Percentiles rank a stretch among this genome's conserved stretches.
These are phyloP conservation scores for Paguma larvata DNA, from an alignment of 2,797 vertebrate species.

Conservation along the genomic window DNA sequence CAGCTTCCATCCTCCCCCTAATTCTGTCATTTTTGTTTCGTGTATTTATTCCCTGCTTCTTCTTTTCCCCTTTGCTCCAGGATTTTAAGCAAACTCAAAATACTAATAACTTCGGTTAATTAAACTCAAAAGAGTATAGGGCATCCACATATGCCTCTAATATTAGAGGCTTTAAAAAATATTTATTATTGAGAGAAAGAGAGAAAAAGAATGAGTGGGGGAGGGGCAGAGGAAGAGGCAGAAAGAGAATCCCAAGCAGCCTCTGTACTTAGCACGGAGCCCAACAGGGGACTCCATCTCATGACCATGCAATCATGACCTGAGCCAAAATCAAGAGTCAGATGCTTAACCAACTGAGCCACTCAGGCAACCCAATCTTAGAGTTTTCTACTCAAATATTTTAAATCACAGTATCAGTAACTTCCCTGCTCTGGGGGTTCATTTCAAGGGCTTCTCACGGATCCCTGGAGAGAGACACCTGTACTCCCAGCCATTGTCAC, in stretches of 20 bases:
- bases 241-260: no score
- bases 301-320: no score
- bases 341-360: no score
- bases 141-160: neutral
- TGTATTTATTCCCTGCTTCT: neutral
- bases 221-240: no score
- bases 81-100: constrained; percentile 27
- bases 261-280: no score
- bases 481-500: neutral
- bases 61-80: neutral
- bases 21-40: neutral
- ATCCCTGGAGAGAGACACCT: neutral
- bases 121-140: neutral
- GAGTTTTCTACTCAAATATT: constrained; percentile 24
- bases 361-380: neutral
- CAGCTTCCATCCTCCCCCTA: no score
- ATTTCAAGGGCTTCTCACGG: neutral
- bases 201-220: no score
- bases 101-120: neutral
- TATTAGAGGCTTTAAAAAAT: neutral
- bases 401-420: constrained; percentile 3
- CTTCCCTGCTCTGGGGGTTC: neutral
- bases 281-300: no score
- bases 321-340: no score
- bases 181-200: no score